Evolutionary conservation across 2,888 invertebrate genomes (phyloP).

Genomic region (Platypus cylindrus): DNA sequence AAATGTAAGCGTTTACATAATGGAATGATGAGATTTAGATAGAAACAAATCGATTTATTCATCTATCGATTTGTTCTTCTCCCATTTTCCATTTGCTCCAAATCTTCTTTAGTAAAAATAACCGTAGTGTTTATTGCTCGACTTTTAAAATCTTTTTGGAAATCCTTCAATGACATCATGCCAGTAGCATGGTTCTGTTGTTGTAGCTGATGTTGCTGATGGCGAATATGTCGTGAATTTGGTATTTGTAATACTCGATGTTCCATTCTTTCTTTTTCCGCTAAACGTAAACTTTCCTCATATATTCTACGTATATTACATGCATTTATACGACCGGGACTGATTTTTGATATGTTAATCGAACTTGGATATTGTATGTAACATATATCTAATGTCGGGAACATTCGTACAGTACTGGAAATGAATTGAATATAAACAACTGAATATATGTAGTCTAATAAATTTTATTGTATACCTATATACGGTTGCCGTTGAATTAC

Average conservation of each 20-base stretch:
- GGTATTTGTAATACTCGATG: slow-evolving; percentile 21
- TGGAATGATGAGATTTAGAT: no score
- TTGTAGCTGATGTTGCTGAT: slow-evolving; percentile 26
- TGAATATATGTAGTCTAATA: background rate
- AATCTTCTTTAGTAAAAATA: slow-evolving; percentile 24
- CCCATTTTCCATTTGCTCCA: slow-evolving; percentile 21
- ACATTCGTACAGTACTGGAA: slow-evolving; percentile 20
- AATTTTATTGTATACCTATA: slow-evolving; percentile 17
- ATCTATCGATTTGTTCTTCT: slow-evolving; percentile 12
- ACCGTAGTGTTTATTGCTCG: no score
- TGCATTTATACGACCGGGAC: slow-evolving; percentile 22
- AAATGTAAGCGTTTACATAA: no score
- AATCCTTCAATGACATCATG: no score
- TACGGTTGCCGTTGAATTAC: slow-evolving; percentile 28
- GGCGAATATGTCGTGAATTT: slow-evolving; percentile 25
- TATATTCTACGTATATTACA: slow-evolving; percentile 26
- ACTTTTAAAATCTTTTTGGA: no score
- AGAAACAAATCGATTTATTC: no score
- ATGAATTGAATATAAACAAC: background rate
- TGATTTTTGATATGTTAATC: slow-evolving; percentile 16
- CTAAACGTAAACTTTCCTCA: slow-evolving; percentile 21
- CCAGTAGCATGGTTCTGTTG: slow-evolving; percentile 5
- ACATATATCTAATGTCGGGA: slow-evolving; percentile 36
- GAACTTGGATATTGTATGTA: slow-evolving; percentile 32
- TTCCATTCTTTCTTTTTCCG: slow-evolving; percentile 24